Percentiles rank a stretch among this genome's conserved stretches.
Conservation (phyloP, 2,113 vertebrate genomes). For the Petromus typicus region DNA sequence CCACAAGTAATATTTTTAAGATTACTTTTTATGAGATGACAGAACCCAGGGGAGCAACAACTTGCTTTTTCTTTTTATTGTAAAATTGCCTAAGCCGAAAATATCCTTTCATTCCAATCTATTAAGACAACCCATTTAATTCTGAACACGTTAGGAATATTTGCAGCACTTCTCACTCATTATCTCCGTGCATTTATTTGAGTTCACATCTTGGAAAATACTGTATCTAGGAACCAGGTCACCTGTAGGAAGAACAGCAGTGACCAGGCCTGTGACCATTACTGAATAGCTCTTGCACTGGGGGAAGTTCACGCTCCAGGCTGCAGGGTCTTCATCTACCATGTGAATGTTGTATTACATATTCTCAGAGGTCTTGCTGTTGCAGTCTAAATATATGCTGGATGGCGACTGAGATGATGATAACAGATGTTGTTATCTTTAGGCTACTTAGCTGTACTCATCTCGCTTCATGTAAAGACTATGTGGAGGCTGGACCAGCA, state of each 20-base stretch:
- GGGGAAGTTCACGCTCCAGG: not conserved
- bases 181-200: not conserved
- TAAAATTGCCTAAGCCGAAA: slow-evolving; percentile 15
- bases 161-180: not conserved
- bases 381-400: not conserved
- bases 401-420: not conserved
- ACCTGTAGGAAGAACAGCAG: not conserved
- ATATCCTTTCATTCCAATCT: not conserved
- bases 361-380: not conserved
- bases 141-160: not conserved
- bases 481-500: not conserved
- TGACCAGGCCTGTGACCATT: not conserved
- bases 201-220: not conserved
- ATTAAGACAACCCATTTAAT: not conserved
- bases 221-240: not conserved
- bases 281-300: not conserved
- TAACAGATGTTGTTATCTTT: not conserved
- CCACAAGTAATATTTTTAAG: not conserved
- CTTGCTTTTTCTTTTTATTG: not conserved
- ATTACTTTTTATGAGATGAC: not conserved
- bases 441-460: not conserved
- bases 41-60: not conserved
- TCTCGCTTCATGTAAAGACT: not conserved
- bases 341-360: not conserved
- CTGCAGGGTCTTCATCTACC: not conserved